These are phyloP conservation scores for Capreolus pygargus DNA, from an alignment of 2,113 vertebrate genomes.

Conservation along the genomic window DNA sequence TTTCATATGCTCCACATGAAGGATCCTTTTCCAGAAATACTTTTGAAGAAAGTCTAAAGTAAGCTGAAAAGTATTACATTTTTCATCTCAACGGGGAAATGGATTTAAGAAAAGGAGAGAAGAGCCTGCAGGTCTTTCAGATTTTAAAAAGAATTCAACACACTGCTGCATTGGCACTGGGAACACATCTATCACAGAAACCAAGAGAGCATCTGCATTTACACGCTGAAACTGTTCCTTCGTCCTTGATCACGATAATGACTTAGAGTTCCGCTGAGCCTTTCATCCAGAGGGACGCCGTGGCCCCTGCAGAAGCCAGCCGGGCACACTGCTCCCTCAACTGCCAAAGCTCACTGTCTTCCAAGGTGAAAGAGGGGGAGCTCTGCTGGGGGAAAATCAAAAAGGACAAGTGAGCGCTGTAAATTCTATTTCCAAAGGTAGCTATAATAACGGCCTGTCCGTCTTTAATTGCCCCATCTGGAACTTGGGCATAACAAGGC, in stretches of 20 bases:
- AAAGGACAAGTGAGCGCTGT: slow-evolving; percentile 45
- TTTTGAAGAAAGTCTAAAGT: slow-evolving; percentile 87
- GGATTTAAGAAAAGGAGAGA: slow-evolving; percentile 82
- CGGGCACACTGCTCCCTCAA: slow-evolving; percentile 63
- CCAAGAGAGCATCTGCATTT: slow-evolving; percentile 81
- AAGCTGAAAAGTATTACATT: slow-evolving; percentile 86
- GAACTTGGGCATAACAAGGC: not conserved
- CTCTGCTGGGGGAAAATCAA: slow-evolving; percentile 29
- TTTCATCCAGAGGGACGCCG: slow-evolving; percentile 81
- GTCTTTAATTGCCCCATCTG: not conserved
- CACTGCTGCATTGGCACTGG: slow-evolving; percentile 74
- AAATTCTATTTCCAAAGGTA: slow-evolving; percentile 55
- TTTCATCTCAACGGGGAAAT: slow-evolving; percentile 87
- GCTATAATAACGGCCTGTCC: not conserved
- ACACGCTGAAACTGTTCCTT: slow-evolving; percentile 74
- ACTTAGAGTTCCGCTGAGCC: slow-evolving; percentile 77
- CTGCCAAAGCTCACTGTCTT: slow-evolving; percentile 51
- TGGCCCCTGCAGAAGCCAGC: slow-evolving; percentile 64
- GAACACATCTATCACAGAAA: slow-evolving; percentile 81
- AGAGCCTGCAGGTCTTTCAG: slow-evolving; percentile 85
- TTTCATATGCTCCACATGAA: slow-evolving; percentile 80
- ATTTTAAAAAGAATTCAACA: slow-evolving; percentile 84
- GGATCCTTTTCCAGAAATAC: slow-evolving; percentile 79
- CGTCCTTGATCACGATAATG: slow-evolving; percentile 81
- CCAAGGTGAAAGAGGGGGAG: slow-evolving; percentile 60